phyloP scores from a whole-genome alignment of 92 coral and sea anemone species.

The Palythoa heliodiscus region DNA sequence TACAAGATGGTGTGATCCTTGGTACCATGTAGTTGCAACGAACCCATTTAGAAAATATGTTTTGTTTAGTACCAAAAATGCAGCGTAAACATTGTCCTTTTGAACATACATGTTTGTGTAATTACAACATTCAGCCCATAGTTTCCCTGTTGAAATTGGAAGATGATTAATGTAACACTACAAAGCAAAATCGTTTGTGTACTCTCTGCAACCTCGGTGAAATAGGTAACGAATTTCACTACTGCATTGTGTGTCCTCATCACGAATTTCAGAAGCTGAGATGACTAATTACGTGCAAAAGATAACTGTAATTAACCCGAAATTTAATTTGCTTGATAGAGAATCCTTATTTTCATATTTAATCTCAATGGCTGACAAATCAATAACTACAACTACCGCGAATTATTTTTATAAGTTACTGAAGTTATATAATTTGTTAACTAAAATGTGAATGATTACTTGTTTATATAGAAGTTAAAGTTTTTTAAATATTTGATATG shows the following conservation, averaged over 20 bases:
- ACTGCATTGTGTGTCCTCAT: neutral
- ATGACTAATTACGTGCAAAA: neutral
- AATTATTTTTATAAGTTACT: too few species aligned
- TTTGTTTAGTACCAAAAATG: constrained; percentile 4
- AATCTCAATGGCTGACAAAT: too few species aligned
- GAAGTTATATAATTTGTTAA: too few species aligned
- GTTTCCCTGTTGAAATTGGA: constrained; percentile 35
- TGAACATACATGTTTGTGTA: constrained; percentile 11
- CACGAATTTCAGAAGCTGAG: too few species aligned
- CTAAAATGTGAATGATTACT: too few species aligned
- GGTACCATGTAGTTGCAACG: constrained; percentile 6
- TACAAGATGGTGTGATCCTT: constrained; percentile 4
- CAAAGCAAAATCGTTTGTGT: constrained; percentile 40
- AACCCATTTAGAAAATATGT: constrained; percentile 11
- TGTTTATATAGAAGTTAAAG: too few species aligned
- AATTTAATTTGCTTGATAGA: too few species aligned
- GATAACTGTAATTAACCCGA: too few species aligned
- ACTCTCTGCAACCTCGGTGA: constrained; percentile 46
- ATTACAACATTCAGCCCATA: constrained; percentile 42
- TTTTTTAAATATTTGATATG: constrained; percentile 15
- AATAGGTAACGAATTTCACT: constrained; percentile 40
- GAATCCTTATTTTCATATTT: too few species aligned
- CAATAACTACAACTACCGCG: too few species aligned
- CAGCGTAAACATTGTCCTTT: constrained; percentile 13
- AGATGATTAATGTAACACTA: constrained; percentile 23